phyloP scores from a whole-genome alignment of 2,888 invertebrate genomes.

The Tipula confusa region DNA sequence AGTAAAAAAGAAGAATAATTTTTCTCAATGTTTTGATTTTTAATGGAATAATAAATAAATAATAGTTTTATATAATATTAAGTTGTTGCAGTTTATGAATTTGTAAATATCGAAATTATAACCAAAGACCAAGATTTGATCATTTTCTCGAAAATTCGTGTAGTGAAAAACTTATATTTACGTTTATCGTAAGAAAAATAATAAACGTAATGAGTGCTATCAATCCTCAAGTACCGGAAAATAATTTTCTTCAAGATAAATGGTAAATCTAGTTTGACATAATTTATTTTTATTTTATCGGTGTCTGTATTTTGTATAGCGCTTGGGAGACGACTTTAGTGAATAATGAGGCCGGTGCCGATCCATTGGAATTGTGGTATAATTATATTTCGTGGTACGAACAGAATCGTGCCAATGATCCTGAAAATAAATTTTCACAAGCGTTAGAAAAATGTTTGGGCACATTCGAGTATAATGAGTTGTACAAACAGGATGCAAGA shows the following conservation, averaged over 20 bases:
- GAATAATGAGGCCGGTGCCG: constrained; percentile 82
- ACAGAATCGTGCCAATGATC: constrained; percentile 67
- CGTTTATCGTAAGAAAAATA: not conserved
- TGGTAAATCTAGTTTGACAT: not conserved
- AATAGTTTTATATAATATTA: not conserved
- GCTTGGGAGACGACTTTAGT: constrained; percentile 79
- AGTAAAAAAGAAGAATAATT: not conserved
- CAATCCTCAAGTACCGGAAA: not conserved
- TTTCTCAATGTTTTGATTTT: not conserved
- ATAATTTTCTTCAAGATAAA: constrained; percentile 26
- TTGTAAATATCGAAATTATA: not conserved
- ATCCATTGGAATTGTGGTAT: constrained; percentile 86
- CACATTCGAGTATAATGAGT: constrained; percentile 72
- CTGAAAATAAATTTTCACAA: constrained; percentile 86
- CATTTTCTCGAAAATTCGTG: not conserved
- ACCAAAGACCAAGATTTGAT: not conserved
- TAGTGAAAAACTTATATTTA: not conserved
- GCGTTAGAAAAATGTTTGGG: constrained; percentile 79
- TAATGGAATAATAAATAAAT: not conserved
- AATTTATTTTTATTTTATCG: not conserved
- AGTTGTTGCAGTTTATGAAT: not conserved
- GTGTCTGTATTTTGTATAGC: constrained; percentile 50
- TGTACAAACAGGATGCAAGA: constrained; percentile 81
- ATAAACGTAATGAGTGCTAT: not conserved
- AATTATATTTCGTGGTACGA: constrained; percentile 91